Conservation (phyloP, 2,797 vertebrate species). For the Buphagus erythrorhynchus region DNA sequence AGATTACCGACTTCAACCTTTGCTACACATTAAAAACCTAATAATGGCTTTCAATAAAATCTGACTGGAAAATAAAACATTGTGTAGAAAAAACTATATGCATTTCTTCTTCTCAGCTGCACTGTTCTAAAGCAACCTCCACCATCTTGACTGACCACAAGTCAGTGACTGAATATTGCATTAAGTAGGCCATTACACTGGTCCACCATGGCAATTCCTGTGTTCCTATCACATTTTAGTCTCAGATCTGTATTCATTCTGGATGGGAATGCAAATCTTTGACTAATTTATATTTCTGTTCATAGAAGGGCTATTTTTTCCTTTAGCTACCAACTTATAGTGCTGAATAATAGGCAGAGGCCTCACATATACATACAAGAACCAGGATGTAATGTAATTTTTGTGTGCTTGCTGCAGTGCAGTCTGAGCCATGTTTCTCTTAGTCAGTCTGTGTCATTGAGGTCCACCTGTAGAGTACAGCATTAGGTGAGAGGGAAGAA, state of each 20-base stretch:
- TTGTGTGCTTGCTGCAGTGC: neutral
- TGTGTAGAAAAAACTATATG: neutral
- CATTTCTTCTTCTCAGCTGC: neutral
- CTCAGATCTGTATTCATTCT: neutral
- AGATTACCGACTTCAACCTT: neutral
- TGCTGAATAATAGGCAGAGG: neutral
- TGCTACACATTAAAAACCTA: neutral
- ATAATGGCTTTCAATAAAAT: neutral
- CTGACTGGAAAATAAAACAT: neutral
- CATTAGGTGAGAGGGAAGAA: neutral
- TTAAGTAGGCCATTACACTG: neutral
- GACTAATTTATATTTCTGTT: neutral
- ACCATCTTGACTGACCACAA: neutral
- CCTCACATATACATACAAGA: neutral
- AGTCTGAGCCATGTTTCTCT: neutral
- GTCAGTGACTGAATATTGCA: neutral
- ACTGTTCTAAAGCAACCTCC: neutral
- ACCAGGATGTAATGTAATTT: neutral
- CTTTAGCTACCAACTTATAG: neutral
- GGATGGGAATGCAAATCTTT: neutral
- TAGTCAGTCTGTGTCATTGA: neutral
- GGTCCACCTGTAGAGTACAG: neutral
- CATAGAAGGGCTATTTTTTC: neutral
- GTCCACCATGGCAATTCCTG: neutral
- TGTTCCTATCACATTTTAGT: neutral